Percentiles rank a stretch among this genome's conserved stretches.
Evolutionary conservation across 2,888 invertebrate genomes (phyloP).

Genomic region (Hirtodrosophila histrioides): DNA sequence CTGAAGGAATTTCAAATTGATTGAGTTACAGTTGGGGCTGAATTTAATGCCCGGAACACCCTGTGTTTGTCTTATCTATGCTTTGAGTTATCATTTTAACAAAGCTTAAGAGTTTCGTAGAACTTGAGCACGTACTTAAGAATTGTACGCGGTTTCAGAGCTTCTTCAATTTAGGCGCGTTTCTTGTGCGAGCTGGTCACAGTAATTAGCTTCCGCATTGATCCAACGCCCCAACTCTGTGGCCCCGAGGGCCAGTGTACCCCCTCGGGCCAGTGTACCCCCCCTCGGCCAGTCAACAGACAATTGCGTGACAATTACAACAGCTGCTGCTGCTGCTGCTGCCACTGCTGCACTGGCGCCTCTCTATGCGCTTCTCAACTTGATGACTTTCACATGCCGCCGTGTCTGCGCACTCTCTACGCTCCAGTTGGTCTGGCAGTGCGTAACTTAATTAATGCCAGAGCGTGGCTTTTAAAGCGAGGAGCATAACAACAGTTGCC

Average conservation of each 20-base stretch:
- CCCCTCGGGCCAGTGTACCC: constrained; percentile 11
- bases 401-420: constrained; percentile 34
- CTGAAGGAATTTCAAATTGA: constrained; percentile 6
- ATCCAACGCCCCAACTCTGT: constrained; percentile 3
- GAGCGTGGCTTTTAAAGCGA: constrained; percentile 15
- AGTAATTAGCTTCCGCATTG: constrained; percentile 42
- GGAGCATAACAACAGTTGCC: constrained; percentile 13
- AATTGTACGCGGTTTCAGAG: constrained; percentile 15
- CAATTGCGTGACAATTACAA: constrained; percentile 45
- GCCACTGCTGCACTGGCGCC: neutral
- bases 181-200: constrained; percentile 1
- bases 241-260: constrained; percentile 34
- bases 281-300: constrained; percentile 4
- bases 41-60: neutral
- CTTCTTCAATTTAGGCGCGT: constrained; percentile 5
- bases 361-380: constrained; percentile 31
- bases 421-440: constrained; percentile 42
- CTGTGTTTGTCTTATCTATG: neutral
- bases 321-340: constrained; percentile 7
- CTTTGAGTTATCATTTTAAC: neutral
- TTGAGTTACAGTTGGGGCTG: neutral
- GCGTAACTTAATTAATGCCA: constrained; percentile 67
- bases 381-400: constrained; percentile 46
- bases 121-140: constrained; percentile 31
- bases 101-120: neutral